These are phyloP conservation scores for Gastrophryne carolinensis DNA, from an alignment of 2,797 vertebrate species.

Conservation along the genomic window DNA sequence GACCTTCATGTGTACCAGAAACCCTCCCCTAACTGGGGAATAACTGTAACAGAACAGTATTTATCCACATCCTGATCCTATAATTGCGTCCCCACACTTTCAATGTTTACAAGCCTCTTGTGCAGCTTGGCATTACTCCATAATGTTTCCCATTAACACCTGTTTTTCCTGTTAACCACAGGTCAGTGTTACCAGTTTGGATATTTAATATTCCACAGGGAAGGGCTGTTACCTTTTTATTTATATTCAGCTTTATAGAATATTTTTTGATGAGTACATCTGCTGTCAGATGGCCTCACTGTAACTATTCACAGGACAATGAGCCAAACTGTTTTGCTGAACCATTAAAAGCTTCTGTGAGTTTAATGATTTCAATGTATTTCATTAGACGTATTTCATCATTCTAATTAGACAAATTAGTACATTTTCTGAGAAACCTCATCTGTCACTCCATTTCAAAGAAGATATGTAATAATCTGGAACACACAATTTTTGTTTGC, in stretches of 20 bases:
- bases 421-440: too few relatives aligned
- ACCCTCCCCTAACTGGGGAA: slow-evolving; percentile 10
- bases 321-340: not conserved
- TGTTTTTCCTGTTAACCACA: slow-evolving; percentile 28
- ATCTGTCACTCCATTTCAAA: too few relatives aligned
- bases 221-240: not conserved
- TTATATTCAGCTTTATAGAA: not conserved
- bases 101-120: not conserved
- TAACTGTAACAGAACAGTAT: not conserved
- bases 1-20: slow-evolving; percentile 26
- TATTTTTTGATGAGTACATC: slow-evolving; percentile 16
- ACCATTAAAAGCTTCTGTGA: slow-evolving; percentile 6
- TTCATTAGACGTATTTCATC: too few relatives aligned
- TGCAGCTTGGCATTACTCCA: slow-evolving; percentile 25
- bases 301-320: not conserved
- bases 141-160: slow-evolving; percentile 41
- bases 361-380: too few relatives aligned
- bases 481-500: too few relatives aligned
- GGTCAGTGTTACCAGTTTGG: slow-evolving; percentile 27
- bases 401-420: too few relatives aligned
- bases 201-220: slow-evolving; percentile 14
- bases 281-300: slow-evolving; percentile 13
- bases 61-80: not conserved
- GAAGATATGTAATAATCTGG: too few relatives aligned
- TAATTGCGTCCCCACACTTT: not conserved